A percentile compares a stretch with the other conserved stretches of the same genome.
Evolutionary conservation across 2,797 vertebrate genomes (phyloP).

Genomic region (Acanthurus tractus): DNA sequence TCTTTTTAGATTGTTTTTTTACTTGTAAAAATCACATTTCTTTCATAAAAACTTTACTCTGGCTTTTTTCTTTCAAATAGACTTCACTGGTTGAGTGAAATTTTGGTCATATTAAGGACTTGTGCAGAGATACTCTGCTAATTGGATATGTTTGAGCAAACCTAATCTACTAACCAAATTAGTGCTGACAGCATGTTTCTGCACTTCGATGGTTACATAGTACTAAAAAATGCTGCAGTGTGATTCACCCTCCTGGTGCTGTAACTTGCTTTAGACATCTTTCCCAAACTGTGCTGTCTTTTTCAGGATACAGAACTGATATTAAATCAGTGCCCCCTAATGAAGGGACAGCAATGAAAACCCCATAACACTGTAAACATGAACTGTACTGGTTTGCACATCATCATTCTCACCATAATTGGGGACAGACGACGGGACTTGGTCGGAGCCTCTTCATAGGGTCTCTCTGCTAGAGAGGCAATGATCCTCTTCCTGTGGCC

Average conservation of each 20-base stretch:
- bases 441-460: slow-evolving; percentile 94
- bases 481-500: slow-evolving; percentile 98
- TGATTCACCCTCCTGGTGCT: slow-evolving; percentile 14
- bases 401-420: slow-evolving; percentile 87
- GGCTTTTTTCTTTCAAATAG: too few species aligned
- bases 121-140: slow-evolving; percentile 23
- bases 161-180: slow-evolving; percentile 42
- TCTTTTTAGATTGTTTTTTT: slow-evolving; percentile 25
- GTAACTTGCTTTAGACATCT: slow-evolving; percentile 9
- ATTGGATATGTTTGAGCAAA: slow-evolving; percentile 38
- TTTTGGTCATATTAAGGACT: slow-evolving; percentile 19
- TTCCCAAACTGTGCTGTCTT: neutral
- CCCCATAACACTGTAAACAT: neutral
- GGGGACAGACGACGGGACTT: slow-evolving; percentile 96
- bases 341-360: neutral
- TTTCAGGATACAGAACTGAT: neutral
- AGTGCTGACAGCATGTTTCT: slow-evolving; percentile 37
- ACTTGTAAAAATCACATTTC: slow-evolving; percentile 18
- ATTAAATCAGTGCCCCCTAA: neutral
- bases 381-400: neutral
- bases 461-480: slow-evolving; percentile 94
- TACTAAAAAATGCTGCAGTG: slow-evolving; percentile 23
- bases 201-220: slow-evolving; percentile 29
- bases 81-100: slow-evolving; percentile 1
- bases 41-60: neutral